Evolutionary conservation across 35 echinoderm and acorn worm species (phyloP).

Genomic region (Heliocidaris erythrogramma): DNA sequence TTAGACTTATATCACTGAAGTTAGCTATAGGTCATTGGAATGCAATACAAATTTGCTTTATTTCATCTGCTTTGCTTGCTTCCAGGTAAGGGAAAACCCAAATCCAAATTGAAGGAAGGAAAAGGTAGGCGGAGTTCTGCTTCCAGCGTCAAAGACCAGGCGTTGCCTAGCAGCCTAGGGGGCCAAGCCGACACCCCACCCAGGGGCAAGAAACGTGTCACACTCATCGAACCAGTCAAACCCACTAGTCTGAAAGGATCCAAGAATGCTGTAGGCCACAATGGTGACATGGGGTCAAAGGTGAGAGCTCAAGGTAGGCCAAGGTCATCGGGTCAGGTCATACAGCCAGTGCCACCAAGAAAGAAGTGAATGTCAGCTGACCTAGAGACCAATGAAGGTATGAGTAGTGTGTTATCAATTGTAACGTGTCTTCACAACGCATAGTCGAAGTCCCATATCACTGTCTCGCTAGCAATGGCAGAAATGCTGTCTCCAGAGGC

Average conservation of each 20-base stretch:
- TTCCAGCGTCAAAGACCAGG: slow-evolving; percentile 27
- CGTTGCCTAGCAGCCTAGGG: neutral
- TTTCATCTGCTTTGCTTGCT: neutral
- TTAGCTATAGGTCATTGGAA: too few relatives aligned
- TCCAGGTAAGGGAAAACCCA: neutral
- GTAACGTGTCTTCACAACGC: neutral
- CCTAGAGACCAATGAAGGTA: neutral
- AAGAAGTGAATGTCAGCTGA: slow-evolving; percentile 1
- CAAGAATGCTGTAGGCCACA: neutral
- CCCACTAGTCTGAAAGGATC: neutral
- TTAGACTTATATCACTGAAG: too few relatives aligned
- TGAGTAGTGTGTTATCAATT: neutral
- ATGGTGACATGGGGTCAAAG: slow-evolving; percentile 36
- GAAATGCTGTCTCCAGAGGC: too few relatives aligned
- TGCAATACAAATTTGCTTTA: too few relatives aligned
- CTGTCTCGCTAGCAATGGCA: too few relatives aligned
- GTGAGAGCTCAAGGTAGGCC: slow-evolving; percentile 35
- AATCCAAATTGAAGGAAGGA: neutral
- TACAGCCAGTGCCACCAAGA: neutral
- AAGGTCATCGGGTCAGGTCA: neutral
- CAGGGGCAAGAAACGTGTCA: slow-evolving; percentile 30
- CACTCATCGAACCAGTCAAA: neutral
- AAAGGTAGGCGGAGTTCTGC: slow-evolving; percentile 9
- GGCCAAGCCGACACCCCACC: neutral
- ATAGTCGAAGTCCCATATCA: neutral